Conservation (phyloP, 2,888 invertebrate species). For the Athripsodes cinereus region DNA sequence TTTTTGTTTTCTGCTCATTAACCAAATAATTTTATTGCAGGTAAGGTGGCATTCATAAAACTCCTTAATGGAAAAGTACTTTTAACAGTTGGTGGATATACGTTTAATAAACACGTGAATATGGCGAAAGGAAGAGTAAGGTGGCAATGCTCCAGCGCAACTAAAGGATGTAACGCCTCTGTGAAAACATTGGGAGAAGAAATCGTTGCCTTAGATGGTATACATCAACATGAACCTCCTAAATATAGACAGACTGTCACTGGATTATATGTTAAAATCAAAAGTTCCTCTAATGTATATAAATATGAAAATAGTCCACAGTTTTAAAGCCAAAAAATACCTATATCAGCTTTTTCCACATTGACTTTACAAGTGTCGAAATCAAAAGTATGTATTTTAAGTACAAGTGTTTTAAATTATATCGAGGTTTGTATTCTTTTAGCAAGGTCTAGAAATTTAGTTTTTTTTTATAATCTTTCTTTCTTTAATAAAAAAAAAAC, state of each 20-base stretch:
- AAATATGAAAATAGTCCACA: neutral
- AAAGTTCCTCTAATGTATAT: neutral
- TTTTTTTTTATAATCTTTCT: too few species aligned
- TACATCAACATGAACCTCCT: neutral
- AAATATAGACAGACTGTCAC: neutral
- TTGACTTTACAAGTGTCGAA: too few species aligned
- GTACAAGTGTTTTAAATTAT: too few species aligned
- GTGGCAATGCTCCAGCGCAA: constrained; percentile 14
- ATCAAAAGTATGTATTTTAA: too few species aligned
- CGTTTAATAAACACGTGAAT: constrained; percentile 7
- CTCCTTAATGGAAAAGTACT: neutral
- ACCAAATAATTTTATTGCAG: neutral
- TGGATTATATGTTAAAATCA: neutral
- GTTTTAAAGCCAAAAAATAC: neutral
- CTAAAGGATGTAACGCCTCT: constrained; percentile 7
- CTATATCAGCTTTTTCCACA: too few species aligned
- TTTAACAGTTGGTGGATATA: constrained; percentile 6
- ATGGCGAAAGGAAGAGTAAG: constrained; percentile 1
- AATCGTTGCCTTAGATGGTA: neutral
- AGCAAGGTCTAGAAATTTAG: too few species aligned
- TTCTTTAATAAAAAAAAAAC: too few species aligned
- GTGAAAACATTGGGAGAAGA: constrained; percentile 3
- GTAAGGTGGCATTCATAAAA: constrained; percentile 3
- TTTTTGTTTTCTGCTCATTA: too few species aligned
- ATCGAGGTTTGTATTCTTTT: too few species aligned